A percentile compares a stretch with the other conserved stretches of the same genome.
Evolutionary conservation across 2,797 vertebrate genomes (phyloP).

Genomic region (Dendrocincla tyrannina): DNA sequence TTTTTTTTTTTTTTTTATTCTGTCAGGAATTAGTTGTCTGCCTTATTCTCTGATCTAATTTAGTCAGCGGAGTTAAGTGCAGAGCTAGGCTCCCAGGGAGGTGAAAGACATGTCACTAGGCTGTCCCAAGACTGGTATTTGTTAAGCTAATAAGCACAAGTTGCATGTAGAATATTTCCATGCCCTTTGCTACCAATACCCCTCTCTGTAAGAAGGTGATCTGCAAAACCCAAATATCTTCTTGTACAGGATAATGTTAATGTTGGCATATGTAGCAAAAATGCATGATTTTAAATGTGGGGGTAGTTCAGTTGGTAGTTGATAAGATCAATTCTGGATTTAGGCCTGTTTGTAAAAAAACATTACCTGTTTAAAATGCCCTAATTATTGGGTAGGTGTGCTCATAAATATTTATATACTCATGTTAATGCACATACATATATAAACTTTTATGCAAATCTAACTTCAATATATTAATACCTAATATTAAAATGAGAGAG

Average conservation of each 20-base stretch:
- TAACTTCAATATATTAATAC: background rate
- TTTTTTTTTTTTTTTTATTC: background rate
- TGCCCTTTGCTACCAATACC: background rate
- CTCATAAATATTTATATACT: background rate
- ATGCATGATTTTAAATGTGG: accelerated
- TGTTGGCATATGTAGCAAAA: background rate
- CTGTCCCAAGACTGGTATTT: background rate
- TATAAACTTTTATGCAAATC: background rate
- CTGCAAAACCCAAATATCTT: background rate
- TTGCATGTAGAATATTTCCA: background rate
- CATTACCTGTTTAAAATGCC: background rate
- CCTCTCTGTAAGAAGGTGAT: background rate
- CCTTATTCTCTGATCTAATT: background rate
- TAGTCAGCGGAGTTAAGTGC: background rate
- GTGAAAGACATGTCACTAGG: background rate
- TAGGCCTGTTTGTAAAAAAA: background rate
- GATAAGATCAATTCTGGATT: background rate
- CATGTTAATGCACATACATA: background rate
- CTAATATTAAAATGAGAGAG: background rate
- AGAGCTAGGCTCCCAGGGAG: background rate
- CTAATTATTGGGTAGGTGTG: background rate
- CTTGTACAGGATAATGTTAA: background rate
- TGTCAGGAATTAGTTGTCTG: background rate
- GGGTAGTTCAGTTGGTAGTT: background rate
- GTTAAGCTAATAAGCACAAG: background rate